Evolutionary conservation across 1,140 invertebrate species (phyloP), one percentile per base, ranked within the genome.

Genomic region (Leptinotarsa texana): DNA sequence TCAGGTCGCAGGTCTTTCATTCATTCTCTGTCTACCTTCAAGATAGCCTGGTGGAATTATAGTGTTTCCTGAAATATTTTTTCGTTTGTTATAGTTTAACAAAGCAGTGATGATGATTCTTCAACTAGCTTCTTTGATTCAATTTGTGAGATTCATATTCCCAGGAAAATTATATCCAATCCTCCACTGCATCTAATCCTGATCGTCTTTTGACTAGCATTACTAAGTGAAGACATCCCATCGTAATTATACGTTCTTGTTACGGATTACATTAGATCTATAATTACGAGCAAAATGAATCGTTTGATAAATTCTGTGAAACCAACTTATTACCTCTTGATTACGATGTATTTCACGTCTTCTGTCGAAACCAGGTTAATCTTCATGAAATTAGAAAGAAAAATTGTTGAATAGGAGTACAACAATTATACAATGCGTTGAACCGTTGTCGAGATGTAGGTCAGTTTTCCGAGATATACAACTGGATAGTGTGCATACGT

Each of bases 341-440:
- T 57, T 57, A 57, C 51, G 51, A 57, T 15, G 51, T 57, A 57
- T 57, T 57, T 57, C n/a, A 57, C 51, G 51, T 17, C 51, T 57
- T 57, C 51, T 57, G 51, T 57, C n/a, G 51, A 57, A 57, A 57
- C 15, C 51, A 57, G 51, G 51, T 57, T 57, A 57, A 57, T 57
- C 51, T 57, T 57, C n/a, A 57, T 57, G 51, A 57, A 57, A 57
- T 57, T 15, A 57, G n/a, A 1, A 57, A 57, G 17, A 57, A 33
- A 42, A 42, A 11, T 33, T 8, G 17, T 57, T 57, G n/a, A 15
- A 57, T 57, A 57, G 51, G 51, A 57, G 51, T 15, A 57, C 15
- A 17, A 57, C 51, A 57, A 57, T 57, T 57, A 57, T 57, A 57
- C 51, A 57, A 57, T 57, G 51, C 51, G 15, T 18, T 57, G 51